These are phyloP conservation scores for Hyalella azteca DNA, from an alignment of 2,888 invertebrate genomes.

Conservation along the genomic window DNA sequence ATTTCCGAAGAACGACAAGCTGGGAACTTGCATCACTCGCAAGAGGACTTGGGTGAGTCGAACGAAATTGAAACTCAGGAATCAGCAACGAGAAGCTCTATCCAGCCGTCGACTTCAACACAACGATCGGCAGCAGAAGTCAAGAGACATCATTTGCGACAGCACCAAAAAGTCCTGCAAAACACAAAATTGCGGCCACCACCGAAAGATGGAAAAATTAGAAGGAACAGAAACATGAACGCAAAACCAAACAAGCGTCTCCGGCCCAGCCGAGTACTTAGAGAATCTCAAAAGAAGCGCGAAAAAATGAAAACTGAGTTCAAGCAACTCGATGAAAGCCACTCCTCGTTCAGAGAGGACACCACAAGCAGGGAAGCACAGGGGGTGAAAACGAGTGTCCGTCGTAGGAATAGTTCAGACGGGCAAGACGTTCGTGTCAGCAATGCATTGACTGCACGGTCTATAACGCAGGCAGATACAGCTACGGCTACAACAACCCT, in stretches of 20 bases:
- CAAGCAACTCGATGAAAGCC: too few species aligned
- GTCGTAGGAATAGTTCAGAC: background rate
- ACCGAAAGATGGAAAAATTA: background rate
- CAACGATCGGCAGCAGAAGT: background rate
- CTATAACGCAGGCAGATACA: too few species aligned
- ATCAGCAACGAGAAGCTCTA: background rate
- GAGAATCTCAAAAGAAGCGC: background rate
- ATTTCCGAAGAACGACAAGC: too few species aligned
- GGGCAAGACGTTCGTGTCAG: background rate
- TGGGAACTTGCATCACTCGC: background rate
- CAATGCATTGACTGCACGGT: too few species aligned
- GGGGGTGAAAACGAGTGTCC: background rate
- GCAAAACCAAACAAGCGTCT: background rate
- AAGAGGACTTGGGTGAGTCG: background rate
- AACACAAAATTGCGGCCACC: slow-evolving; percentile 19
- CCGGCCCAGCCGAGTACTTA: background rate
- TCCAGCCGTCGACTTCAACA: background rate
- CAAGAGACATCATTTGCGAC: background rate
- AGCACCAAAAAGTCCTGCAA: slow-evolving; percentile 6
- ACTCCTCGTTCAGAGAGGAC: too few species aligned
- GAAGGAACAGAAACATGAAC: background rate
- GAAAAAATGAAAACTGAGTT: too few species aligned
- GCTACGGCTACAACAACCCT: background rate
- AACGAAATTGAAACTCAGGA: background rate
- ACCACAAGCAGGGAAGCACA: background rate